A percentile compares a stretch with the other conserved stretches of the same genome.
These are phyloP conservation scores for Chrysaora quinquecirrha DNA, from an alignment of 30 jellyfish, hydroid and myxozoan genomes.

Conservation along the genomic window DNA sequence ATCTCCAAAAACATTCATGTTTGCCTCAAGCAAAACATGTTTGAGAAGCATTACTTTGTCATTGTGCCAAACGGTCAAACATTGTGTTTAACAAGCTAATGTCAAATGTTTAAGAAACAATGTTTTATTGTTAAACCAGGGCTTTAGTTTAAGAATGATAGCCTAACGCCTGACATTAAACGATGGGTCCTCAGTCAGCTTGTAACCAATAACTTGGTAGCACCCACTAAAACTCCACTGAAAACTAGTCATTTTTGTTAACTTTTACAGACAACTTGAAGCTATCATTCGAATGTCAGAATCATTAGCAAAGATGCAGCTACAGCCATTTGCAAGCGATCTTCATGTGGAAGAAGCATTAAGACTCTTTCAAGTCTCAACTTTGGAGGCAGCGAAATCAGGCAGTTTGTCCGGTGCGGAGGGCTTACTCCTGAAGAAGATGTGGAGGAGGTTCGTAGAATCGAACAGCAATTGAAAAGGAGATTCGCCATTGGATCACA, in stretches of 20 bases:
- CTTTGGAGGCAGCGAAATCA: slow-evolving; percentile 95
- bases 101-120: too few relatives aligned
- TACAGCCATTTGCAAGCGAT: slow-evolving; percentile 94
- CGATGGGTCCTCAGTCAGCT: too few relatives aligned
- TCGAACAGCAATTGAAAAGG: slow-evolving; percentile 88
- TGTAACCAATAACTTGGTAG: background rate
- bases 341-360: slow-evolving; percentile 95
- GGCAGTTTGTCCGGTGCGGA: slow-evolving; percentile 99
- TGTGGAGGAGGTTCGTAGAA: slow-evolving; percentile 90
- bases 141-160: too few relatives aligned
- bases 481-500: slow-evolving; percentile 99
- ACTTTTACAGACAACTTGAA: slow-evolving; percentile 82
- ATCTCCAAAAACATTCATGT: too few relatives aligned
- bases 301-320: slow-evolving; percentile 97
- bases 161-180: too few relatives aligned
- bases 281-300: slow-evolving; percentile 95
- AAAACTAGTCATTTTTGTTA: background rate
- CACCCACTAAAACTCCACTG: background rate
- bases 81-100: too few relatives aligned
- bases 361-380: slow-evolving; percentile 97
- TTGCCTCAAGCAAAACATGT: too few relatives aligned
- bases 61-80: too few relatives aligned
- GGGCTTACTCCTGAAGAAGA: slow-evolving; percentile 98
- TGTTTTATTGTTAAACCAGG: too few relatives aligned
- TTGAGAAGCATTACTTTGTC: too few relatives aligned